A percentile compares a stretch with the other conserved stretches of the same genome.
phyloP scores from a whole-genome alignment of 2,888 invertebrate genomes.

The Cremastobaeus sp. region DNA sequence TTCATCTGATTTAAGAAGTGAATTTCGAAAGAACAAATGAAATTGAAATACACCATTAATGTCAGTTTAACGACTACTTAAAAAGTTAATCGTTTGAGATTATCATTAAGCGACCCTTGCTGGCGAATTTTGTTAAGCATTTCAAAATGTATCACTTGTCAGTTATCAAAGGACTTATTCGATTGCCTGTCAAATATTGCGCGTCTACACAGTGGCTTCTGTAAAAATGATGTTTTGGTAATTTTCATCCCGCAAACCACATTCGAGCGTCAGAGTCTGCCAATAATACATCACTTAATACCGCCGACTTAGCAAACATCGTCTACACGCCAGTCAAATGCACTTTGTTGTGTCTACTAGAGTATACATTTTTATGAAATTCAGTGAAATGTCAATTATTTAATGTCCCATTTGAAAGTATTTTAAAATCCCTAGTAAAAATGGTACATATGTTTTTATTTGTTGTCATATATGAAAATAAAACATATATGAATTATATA shows the following conservation, averaged over 20 bases:
- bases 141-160: slow-evolving; percentile 23
- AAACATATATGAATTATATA: no score
- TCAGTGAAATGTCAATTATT: no score
- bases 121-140: slow-evolving; percentile 1
- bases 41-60: no score
- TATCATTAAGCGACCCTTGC: slow-evolving; percentile 31
- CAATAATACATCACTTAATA: slow-evolving; percentile 45
- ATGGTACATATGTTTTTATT: no score
- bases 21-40: no score
- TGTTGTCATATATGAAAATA: no score
- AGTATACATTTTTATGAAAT: no score
- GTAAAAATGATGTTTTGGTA: slow-evolving; percentile 39
- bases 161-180: slow-evolving; percentile 46
- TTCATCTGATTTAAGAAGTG: no score
- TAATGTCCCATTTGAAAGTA: no score
- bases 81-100: slow-evolving; percentile 22
- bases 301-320: slow-evolving; percentile 15
- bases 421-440: no score
- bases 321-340: slow-evolving; percentile 17
- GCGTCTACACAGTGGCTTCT: slow-evolving; percentile 26
- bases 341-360: no score
- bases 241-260: slow-evolving; percentile 33
- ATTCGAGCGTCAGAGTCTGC: slow-evolving; percentile 35
- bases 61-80: neutral
- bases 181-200: slow-evolving; percentile 46